Evolutionary conservation across 1,140 invertebrate genomes (phyloP), one percentile per base, ranked within the genome.

Genomic region (Rhyacophila brunnea): DNA sequence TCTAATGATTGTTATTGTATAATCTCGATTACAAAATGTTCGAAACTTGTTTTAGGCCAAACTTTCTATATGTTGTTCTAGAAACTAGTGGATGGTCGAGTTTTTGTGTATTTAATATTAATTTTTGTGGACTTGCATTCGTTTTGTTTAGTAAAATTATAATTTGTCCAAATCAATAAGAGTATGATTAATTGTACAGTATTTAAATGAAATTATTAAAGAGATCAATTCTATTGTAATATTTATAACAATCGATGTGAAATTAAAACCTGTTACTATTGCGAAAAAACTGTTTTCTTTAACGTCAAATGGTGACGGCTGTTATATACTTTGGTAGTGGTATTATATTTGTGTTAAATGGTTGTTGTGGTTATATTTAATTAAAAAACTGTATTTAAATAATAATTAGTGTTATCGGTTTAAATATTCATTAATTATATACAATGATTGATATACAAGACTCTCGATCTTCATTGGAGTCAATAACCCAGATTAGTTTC

Each of bases 211-310:
- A 57, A 57, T 34, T 55, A 32, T 51, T 54, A 57, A 64, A 64
- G 38, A 19, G 52, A 60, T 62, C 64, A 62, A 65, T 61, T 61
- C 64, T 65, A 65, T 65, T 65, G 64, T 65, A 36, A 44, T 54
- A 32, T 58, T 58, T 53, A 61, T 62, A 65, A 65, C 47, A 61
- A 62, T 65, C 60, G 64, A 65, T 65, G 58, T 58, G 62, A 65
- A 65, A 61, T 62, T 11, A 65, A 65, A 62, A 65, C 60, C 56
- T 52, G 64, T 35, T 61, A 58, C 64, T 65, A 65, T 65, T 65
- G 64, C 63, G 56, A 65, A 65, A 65, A 65, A 65, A 58, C 54
- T 58, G 55, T 49, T 54, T 61, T 23, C 58, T 58, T 48, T 51
- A 51, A 54, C 54, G 63, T 65, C 63, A 65, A 65, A 65, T 65